Evolutionary conservation across 2,113 vertebrate species (phyloP).

Genomic region (Piprites chloris): DNA sequence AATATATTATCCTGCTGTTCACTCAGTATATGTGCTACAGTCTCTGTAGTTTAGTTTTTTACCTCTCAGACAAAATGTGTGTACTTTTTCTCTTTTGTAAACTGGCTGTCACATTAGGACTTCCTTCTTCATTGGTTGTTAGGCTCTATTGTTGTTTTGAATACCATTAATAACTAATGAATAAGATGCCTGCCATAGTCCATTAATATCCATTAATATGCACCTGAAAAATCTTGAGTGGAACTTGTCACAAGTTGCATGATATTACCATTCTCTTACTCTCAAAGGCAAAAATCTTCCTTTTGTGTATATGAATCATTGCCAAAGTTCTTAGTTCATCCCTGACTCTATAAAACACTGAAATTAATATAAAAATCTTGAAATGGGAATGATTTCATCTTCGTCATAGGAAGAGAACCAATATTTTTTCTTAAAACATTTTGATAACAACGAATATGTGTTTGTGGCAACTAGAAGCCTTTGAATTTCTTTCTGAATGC

Average conservation of each 20-base stretch:
- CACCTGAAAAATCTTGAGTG: neutral
- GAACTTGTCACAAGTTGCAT: neutral
- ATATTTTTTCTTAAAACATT: neutral
- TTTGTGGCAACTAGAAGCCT: neutral
- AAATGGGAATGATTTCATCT: neutral
- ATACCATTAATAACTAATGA: neutral
- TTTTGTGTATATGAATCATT: neutral
- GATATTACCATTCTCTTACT: neutral
- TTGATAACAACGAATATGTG: neutral
- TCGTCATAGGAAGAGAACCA: neutral
- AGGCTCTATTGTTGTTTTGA: neutral
- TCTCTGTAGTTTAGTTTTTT: neutral
- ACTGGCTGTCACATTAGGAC: neutral
- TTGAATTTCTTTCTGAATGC: neutral
- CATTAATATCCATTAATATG: accelerated
- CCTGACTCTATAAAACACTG: neutral
- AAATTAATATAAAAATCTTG: neutral
- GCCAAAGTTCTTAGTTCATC: neutral
- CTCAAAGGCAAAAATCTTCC: neutral
- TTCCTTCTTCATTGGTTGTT: neutral
- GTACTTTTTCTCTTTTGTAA: neutral
- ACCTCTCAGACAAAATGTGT: neutral
- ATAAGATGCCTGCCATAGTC: neutral
- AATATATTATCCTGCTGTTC: neutral
- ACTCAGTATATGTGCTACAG: neutral